phyloP scores from a whole-genome alignment of 2,113 vertebrate genomes.

The Macquaria ambigua region DNA sequence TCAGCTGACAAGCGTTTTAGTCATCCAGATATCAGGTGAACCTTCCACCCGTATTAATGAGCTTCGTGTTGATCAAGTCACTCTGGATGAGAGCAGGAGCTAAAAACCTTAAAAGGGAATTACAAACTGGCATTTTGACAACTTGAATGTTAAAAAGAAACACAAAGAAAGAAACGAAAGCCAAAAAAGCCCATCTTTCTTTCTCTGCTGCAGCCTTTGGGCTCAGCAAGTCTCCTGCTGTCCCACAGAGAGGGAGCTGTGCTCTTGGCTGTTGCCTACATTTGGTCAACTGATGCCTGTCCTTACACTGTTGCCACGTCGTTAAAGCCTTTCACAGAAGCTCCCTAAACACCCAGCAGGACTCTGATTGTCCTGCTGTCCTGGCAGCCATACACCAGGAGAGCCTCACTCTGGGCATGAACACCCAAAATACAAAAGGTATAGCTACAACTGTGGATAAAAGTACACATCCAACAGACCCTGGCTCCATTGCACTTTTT shows the following conservation, averaged over 20 bases:
- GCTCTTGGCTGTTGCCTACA: constrained; percentile 1
- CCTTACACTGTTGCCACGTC: not conserved
- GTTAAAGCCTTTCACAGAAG: constrained; percentile 5
- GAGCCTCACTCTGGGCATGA: not conserved
- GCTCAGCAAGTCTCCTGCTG: not conserved
- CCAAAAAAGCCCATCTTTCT: not conserved
- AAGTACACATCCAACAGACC: not conserved
- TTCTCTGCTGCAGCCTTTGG: not conserved
- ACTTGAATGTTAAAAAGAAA: not conserved
- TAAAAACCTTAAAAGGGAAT: not conserved
- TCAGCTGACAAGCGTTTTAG: not conserved
- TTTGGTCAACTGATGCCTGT: constrained; percentile 1
- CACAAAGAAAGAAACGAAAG: not conserved
- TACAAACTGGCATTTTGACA: not conserved
- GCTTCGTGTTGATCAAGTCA: not conserved
- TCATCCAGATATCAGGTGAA: not conserved
- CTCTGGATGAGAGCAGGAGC: not conserved
- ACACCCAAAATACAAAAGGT: not conserved
- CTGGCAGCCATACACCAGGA: not conserved
- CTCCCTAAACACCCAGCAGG: not conserved
- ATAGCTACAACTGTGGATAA: too few species aligned
- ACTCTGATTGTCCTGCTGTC: not conserved
- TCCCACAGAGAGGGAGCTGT: constrained; percentile 4
- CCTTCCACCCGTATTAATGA: not conserved
- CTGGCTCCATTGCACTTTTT: not conserved